A percentile compares a stretch with the other conserved stretches of the same genome.
These are phyloP conservation scores for Siderastrea radians DNA, from an alignment of 92 coral and sea anemone genomes.

Conservation along the genomic window DNA sequence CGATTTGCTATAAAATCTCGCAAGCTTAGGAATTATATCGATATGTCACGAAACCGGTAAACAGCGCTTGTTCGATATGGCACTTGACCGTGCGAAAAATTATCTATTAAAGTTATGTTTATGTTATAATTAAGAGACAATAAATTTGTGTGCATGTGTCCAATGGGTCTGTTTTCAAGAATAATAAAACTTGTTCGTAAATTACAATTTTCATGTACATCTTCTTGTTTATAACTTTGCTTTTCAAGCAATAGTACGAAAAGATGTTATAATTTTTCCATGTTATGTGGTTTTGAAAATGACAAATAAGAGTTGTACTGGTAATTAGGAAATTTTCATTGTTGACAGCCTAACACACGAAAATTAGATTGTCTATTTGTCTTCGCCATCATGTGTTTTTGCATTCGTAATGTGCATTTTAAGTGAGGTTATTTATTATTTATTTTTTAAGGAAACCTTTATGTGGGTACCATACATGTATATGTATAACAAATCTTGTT, in stretches of 20 bases:
- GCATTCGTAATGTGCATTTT: not conserved
- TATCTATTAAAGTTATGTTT: not conserved
- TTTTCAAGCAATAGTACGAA: no score
- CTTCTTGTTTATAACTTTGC: no score
- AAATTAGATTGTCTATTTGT: not conserved
- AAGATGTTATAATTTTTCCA: not conserved
- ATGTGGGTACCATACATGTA: not conserved
- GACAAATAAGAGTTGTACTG: not conserved
- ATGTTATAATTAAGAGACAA: no score
- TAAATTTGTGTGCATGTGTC: not conserved
- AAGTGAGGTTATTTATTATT: not conserved
- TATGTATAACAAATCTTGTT: not conserved
- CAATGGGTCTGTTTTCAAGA: not conserved
- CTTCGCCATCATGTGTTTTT: no score
- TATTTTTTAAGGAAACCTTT: not conserved
- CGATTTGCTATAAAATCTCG: not conserved
- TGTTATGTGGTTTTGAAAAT: not conserved
- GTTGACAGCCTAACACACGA: not conserved
- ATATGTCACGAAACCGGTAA: not conserved
- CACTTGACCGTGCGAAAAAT: not conserved
- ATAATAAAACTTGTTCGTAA: no score
- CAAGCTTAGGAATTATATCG: no score
- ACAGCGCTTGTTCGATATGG: not conserved
- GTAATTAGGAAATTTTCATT: not conserved
- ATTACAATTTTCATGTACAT: not conserved